Evolutionary conservation across 2,113 vertebrate genomes (phyloP), one percentile per base, ranked within the genome.

Genomic region (Nothocercus nigrocapillus): DNA sequence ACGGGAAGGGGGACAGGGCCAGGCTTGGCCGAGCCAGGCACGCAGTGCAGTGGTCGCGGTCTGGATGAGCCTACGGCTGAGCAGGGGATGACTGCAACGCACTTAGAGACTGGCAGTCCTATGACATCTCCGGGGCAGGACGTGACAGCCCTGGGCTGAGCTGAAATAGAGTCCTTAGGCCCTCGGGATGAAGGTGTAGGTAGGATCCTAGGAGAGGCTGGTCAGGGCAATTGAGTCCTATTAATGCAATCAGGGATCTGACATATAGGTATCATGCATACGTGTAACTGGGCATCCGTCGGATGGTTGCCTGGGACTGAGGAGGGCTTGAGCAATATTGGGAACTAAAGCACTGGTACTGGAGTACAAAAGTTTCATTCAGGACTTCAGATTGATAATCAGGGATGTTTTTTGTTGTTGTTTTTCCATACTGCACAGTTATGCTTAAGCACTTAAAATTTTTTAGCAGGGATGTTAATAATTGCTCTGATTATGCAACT

Each of bases 401-500:
- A 36, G 51, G 15, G 4, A 25, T 91, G 66, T 21, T 87, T 87
- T 58, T 30, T 56, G 15, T 16, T 81, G 24, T 89, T 90, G 51
- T 54, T 78, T 47, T 88, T 93, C 27, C 12, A 13, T 49, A 40
- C 42, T 88, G 40, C 19, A 89, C 14, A 10, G 34, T 93, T 89
- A 24, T 84, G 21, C 69, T 90, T 76, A 56, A 75, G 22, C 22
- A 40, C 11, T 92, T 76, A 73, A 14, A 6, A 17, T 61, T 90
- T 93, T 82, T 90, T 54, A 79, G 58, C 2, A 2, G 61, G 70
- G 28, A 18, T 93, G n/a, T 47, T 94, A 70, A 62, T 92, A 0
- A 3, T 90, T 85, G n/a, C n/a, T 92, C 49, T 95, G 90, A 69
- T 96, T 96, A 90, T 90, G 28, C 70, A 96, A 96, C 83, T 87